Evolutionary conservation across 2,797 vertebrate species (phyloP), one percentile per base, ranked within the genome.

Genomic region (Aythya fuligula): DNA sequence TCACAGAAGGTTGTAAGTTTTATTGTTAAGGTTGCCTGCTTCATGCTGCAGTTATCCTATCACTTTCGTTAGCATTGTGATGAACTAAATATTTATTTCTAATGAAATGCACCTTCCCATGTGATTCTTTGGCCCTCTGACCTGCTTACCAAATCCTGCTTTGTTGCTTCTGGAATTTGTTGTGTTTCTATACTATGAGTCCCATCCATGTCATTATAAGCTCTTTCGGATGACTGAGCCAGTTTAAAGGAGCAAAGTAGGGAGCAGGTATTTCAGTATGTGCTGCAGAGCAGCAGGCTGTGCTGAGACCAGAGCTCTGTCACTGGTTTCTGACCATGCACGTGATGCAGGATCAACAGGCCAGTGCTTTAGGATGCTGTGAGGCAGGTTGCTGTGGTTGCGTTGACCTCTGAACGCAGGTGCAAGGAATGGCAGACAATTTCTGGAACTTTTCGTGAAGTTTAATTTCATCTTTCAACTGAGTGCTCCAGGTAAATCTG

Each of bases 41-140:
- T 62, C 17, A 2, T 32, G 3, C 28, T 27, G 27, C 19, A 53
- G 62, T 71, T 62, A 85, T 20, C 36, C n/a, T 24, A 20, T 49
- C 0, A 0, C 49, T 51, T 47, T 30, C 1, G 1, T 36, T 72
- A 62, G 14, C 16, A 0, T 51, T 49, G 11, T 32, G n/a, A 30
- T 69, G 51, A 76, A 51, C 39, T 65, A 67, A 64, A 39, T 62
- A 38, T 7, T 78, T 49, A 14, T 67, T 65, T 60, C 32, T 61
- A 64, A 39, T 28, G 57, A 79, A 75, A 51, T 36, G 28, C 7
- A 72, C 38, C n/a, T 71, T 61, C 18, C 56, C 38, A 19, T 39
- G 3, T 8, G 41, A 24, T 79, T 49, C 38, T 74, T 53, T 61
- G 77, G 30, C 8, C 5, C 21, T 62, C 32, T 21, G 56, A 72